These are phyloP conservation scores for Silvanus unidentatus DNA, from an alignment of 2,888 invertebrate genomes.

Conservation along the genomic window DNA sequence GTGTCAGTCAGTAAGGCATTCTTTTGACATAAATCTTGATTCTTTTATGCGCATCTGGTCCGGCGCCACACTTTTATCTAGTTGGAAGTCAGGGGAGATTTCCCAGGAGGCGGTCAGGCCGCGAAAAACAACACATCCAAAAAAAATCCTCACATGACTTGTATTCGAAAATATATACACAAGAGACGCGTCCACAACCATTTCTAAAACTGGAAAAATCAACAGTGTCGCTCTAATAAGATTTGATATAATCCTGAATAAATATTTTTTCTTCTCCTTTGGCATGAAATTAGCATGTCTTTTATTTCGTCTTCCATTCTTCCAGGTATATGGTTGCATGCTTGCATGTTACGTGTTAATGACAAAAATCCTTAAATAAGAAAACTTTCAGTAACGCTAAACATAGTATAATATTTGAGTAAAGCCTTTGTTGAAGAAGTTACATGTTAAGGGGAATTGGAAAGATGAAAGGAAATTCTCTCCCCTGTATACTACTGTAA, in stretches of 20 bases:
- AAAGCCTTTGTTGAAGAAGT: slow-evolving; percentile 15
- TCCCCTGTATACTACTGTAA: slow-evolving; percentile 24
- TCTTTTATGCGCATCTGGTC: slow-evolving; percentile 33
- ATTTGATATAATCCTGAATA: too few species aligned
- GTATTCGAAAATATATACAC: slow-evolving; percentile 17
- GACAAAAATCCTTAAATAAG: too few species aligned
- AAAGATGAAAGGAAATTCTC: slow-evolving; percentile 30
- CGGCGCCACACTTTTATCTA: slow-evolving; percentile 27
- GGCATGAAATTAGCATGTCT: too few species aligned
- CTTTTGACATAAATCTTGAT: slow-evolving; percentile 16
- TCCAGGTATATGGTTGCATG: too few species aligned
- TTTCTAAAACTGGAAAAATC: too few species aligned
- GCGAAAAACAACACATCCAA: slow-evolving; percentile 30
- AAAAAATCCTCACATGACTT: slow-evolving; percentile 32
- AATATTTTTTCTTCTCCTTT: too few species aligned
- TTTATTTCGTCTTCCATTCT: too few species aligned
- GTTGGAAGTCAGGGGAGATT: slow-evolving; percentile 32
- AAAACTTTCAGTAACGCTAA: not conserved
- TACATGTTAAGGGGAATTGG: slow-evolving; percentile 8
- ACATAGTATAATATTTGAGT: slow-evolving; percentile 11
- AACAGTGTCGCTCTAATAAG: too few species aligned
- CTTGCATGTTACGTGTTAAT: too few species aligned
- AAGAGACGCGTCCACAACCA: slow-evolving; percentile 6
- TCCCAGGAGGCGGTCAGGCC: slow-evolving; percentile 34
- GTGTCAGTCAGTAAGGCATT: not conserved